Conservation (phyloP, 92 coral and sea anemone genomes). For the Hydrozoanthus gracilis region DNA sequence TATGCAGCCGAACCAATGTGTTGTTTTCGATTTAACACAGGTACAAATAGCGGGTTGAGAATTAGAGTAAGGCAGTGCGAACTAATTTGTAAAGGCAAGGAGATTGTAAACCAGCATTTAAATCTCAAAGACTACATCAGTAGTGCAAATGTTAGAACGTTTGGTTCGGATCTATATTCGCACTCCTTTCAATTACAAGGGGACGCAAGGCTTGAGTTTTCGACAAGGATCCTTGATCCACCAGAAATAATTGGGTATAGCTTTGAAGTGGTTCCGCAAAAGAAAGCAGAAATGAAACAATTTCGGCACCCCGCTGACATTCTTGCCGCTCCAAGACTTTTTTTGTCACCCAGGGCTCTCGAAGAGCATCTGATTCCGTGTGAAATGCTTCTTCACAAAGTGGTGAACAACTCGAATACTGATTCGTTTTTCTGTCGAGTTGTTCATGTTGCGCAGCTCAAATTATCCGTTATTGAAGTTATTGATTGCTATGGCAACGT, state of each 20-base stretch:
- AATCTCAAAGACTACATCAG: slow-evolving; percentile 14
- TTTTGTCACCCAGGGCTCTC: background rate
- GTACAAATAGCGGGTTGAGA: slow-evolving; percentile 15
- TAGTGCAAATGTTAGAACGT: background rate
- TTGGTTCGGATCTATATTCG: slow-evolving; percentile 13
- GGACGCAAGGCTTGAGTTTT: slow-evolving; percentile 12
- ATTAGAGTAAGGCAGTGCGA: slow-evolving; percentile 25
- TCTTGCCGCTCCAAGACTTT: slow-evolving; percentile 33
- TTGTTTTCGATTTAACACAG: slow-evolving; percentile 24
- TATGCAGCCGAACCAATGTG: slow-evolving; percentile 22
- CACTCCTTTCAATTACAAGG: slow-evolving; percentile 34
- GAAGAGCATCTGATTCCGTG: slow-evolving; percentile 21
- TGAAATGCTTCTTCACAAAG: slow-evolving; percentile 38
- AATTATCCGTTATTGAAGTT: slow-evolving; percentile 54
- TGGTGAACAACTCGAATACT: background rate
- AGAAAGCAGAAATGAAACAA: slow-evolving; percentile 1
- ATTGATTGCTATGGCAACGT: slow-evolving; percentile 54
- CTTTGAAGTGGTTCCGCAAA: slow-evolving; percentile 2
- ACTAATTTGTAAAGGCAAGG: background rate
- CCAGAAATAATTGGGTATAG: slow-evolving; percentile 29
- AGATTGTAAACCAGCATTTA: slow-evolving; percentile 1
- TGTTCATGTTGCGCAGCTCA: slow-evolving; percentile 52
- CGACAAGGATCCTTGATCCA: slow-evolving; percentile 29
- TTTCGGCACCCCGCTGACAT: slow-evolving; percentile 29
- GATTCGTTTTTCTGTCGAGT: slow-evolving; percentile 50